Evolutionary conservation across 2,888 invertebrate species (phyloP), one percentile per base, ranked within the genome.

Genomic region (Ceraclea dissimilis): DNA sequence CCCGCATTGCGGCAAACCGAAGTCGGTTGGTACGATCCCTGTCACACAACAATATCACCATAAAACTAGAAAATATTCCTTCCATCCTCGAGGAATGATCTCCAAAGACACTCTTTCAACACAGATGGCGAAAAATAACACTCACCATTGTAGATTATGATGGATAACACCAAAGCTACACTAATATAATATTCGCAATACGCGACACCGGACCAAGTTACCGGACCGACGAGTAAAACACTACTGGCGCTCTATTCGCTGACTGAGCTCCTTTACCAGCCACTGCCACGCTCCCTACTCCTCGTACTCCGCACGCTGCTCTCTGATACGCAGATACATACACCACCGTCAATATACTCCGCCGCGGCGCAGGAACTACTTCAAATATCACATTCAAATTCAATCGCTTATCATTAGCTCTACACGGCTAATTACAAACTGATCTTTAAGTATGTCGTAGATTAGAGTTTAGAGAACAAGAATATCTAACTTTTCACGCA

Each of bases 81-180:
- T 52, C 67, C 62, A 66, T 66, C 64, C 60, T 66, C 65, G 65
- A 64, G 67, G 63, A 65, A 61, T 67, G 47, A 66, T 68, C 70
- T 67, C 67, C 69, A 68, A 56, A 67, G 71, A 71, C 69, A 68
- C 74, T 74, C 73, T 73, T 67, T 65, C 64, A 65, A 65, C 70
- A 72, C 72, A 67, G 67, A 72, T 70, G 67, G 68, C 66, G 67
- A 69, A 67, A 74, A 76, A 73, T 70, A 73, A 69, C 78, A 78
- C 78, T 77, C 77, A 78, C 78, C 78, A 78, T 78, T 69, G 75
- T 76, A 73, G 78, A 78, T 78, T 77, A 77, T 76, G 74, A 76
- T 75, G 77, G 78, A 78, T 78, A 76, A 76, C 73, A 55, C 76
- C 73, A 75, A 75, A 75, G 76, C 77, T 77, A 78, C 77, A 77